phyloP scores from a whole-genome alignment of 2,113 vertebrate species.

The Gambusia affinis region DNA sequence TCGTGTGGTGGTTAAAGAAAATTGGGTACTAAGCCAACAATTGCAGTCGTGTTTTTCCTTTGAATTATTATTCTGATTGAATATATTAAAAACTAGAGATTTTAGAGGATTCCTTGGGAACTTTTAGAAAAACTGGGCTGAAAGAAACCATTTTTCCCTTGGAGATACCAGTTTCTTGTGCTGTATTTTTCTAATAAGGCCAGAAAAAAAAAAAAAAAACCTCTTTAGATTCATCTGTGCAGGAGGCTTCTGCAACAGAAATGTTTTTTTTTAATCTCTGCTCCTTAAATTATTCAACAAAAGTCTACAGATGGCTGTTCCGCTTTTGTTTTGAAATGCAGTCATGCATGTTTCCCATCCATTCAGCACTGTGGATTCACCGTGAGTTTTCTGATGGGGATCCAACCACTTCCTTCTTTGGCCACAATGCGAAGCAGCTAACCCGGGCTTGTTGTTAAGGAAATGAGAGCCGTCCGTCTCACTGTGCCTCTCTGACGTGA shows the following conservation, averaged over 20 bases:
- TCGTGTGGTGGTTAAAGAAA: neutral
- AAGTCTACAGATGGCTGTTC: conserved; percentile 47
- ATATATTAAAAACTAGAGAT: neutral
- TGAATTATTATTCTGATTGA: neutral
- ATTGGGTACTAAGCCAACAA: neutral
- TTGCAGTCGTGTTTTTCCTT: neutral
- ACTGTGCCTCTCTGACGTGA: conserved; percentile 10
- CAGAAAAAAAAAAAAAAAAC: conserved; percentile 14
- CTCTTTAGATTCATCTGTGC: conserved; percentile 13
- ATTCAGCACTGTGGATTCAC: conserved; percentile 30
- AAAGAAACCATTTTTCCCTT: neutral
- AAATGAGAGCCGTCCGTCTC: neutral
- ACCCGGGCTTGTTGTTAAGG: neutral
- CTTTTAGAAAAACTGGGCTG: neutral
- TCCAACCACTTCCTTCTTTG: conserved; percentile 16
- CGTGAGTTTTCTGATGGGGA: conserved; percentile 34
- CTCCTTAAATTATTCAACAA: conserved; percentile 63
- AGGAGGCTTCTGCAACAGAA: conserved; percentile 20
- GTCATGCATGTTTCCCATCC: conserved; percentile 47
- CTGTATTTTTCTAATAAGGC: conserved; percentile 20
- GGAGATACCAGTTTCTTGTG: conserved; percentile 9
- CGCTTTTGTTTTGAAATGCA: conserved; percentile 32
- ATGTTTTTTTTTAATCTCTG: conserved; percentile 21
- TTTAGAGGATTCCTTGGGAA: neutral
- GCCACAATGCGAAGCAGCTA: conserved; percentile 25